phyloP scores from a whole-genome alignment of 2,113 vertebrate species.

The Bungarus multicinctus region DNA sequence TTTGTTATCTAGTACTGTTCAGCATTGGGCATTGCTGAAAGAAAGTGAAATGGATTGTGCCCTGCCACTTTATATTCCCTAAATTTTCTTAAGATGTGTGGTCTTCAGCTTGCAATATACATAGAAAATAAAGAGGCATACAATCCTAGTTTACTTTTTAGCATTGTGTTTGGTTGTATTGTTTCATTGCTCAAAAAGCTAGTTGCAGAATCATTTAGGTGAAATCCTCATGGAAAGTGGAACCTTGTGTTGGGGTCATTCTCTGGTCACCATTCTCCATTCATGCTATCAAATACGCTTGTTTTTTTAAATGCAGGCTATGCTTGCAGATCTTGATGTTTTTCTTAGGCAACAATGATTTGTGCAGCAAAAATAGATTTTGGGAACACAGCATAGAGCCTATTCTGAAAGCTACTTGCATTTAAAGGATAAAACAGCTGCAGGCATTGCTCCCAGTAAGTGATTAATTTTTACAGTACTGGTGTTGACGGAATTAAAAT shows the following conservation, averaged over 20 bases:
- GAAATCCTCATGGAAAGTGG: neutral
- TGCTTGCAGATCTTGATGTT: neutral
- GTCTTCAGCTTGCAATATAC: neutral
- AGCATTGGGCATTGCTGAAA: neutral
- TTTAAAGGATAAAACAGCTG: neutral
- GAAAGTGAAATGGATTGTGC: neutral
- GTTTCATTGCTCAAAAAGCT: neutral
- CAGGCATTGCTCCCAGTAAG: neutral
- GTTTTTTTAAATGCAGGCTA: neutral
- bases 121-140: too few relatives aligned
- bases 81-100: neutral
- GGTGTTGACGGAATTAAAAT: neutral
- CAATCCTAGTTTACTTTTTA: neutral
- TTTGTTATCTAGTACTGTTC: neutral
- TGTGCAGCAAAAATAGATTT: neutral
- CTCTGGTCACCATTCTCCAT: conserved; percentile 13
- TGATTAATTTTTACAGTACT: neutral
- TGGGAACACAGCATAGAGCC: neutral
- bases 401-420: neutral
- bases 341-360: neutral
- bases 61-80: neutral
- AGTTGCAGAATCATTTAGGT: neutral
- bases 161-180: neutral
- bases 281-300: rapidly evolving
- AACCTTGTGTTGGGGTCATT: neutral